phyloP scores from a whole-genome alignment of 37 sponge, comb jelly and placozoan species.

The Theonella swinhoei region DNA sequence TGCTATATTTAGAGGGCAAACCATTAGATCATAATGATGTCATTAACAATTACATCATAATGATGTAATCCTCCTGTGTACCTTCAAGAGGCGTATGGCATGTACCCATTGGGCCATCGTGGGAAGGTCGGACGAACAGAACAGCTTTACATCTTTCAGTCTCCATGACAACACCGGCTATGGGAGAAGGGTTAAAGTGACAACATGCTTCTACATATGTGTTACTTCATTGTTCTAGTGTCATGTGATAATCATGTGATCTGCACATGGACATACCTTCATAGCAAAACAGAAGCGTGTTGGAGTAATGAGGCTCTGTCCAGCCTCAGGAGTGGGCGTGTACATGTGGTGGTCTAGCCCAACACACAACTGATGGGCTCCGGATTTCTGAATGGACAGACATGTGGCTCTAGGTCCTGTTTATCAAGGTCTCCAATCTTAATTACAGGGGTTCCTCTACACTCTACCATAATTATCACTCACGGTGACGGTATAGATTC shows the following conservation, averaged over 20 bases:
- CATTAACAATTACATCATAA: neutral
- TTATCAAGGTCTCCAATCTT: neutral
- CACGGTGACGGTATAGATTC: constrained; percentile 29
- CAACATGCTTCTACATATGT: neutral
- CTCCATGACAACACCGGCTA: constrained; percentile 70
- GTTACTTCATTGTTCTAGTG: too few species aligned
- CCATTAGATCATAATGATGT: neutral
- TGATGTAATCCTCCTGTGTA: neutral
- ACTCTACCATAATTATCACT: too few species aligned
- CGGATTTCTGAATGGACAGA: neutral
- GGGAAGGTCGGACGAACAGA: constrained; percentile 49
- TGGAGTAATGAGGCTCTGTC: constrained; percentile 9
- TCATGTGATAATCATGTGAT: neutral
- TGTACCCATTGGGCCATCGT: constrained; percentile 59
- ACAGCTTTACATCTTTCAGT: constrained; percentile 58
- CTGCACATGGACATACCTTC: constrained; percentile 31
- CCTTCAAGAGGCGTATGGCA: constrained; percentile 71
- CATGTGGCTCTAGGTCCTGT: too few species aligned
- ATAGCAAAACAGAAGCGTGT: constrained; percentile 48
- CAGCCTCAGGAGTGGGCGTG: neutral
- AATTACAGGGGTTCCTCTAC: too few species aligned
- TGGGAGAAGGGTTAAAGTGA: neutral
- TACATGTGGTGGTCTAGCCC: constrained; percentile 39
- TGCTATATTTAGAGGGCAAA: constrained; percentile 26
- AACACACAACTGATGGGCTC: neutral